Evolutionary conservation across 2,113 vertebrate genomes (phyloP), one percentile per base, ranked within the genome.

Genomic region (Caretta caretta): DNA sequence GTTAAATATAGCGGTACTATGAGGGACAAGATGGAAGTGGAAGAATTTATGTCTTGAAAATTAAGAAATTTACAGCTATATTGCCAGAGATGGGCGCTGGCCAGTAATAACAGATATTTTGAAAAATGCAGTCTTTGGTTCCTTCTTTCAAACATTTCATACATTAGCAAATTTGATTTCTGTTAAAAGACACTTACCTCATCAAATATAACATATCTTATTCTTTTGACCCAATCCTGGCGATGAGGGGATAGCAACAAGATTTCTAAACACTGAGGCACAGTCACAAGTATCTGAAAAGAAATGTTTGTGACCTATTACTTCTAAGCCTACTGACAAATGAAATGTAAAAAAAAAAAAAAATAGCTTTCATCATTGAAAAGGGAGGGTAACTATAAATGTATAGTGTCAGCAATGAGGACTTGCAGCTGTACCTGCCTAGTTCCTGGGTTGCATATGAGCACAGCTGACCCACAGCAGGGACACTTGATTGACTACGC

Each of bases 191-290:
- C 31, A 51, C 95, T 2, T 91, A 98, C 98, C 97, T 98, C 98
- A 95, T 98, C 98, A 94, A 98, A 98, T 96, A 98, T 98, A 79
- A 98, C 90, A 3, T 98, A 98, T 81, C 92, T 94, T 93, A 98
- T 98, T 56, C 50, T 95, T 86, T 97, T 97, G 27, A 93, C 93
- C 98, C 98, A 98, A 1, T 80, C 49, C 92, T 98, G 98, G 50
- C 62, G 96, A 94, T 75, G 96, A 56, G 97, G 96, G 88, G 98
- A 48, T 46, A 98, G 90, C 69, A 98, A 94, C 82, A 98, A 90
- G 69, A 98, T 98, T 96, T 98, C 97, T 82, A 98, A 93, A 96
- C 98, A 98, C 10, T 96, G 97, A 95, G 98, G 98, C 38, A 98
- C 97, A 0, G 98, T 98, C 51, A 98, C 76, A 80, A 98, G 94